A percentile compares a stretch with the other conserved stretches of the same genome.
phyloP scores from a whole-genome alignment of 1,140 invertebrate genomes.

The Heterodera schachtii region DNA sequence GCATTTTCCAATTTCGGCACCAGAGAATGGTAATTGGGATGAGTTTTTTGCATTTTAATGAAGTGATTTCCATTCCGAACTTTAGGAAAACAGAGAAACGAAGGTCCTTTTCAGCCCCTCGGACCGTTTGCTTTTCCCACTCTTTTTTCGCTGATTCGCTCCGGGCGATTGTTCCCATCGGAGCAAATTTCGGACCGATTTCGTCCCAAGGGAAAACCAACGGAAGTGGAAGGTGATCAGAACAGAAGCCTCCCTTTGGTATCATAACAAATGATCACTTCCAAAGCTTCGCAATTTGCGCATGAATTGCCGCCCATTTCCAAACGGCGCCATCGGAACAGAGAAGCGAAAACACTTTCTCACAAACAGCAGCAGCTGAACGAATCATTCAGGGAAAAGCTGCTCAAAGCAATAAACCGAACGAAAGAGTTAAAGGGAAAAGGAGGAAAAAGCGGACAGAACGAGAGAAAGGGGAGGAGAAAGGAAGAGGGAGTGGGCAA shows the following conservation, averaged over 20 bases:
- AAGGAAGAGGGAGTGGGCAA: no score
- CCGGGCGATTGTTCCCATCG: slow-evolving; percentile 6
- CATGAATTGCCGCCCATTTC: not conserved
- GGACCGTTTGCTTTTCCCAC: not conserved
- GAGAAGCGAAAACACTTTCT: not conserved
- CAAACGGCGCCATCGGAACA: not conserved
- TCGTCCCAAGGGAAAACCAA: not conserved
- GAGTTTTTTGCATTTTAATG: not conserved
- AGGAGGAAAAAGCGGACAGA: not conserved
- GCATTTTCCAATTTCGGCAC: not conserved
- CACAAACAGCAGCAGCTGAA: no score
- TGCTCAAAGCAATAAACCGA: not conserved
- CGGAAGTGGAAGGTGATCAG: not conserved
- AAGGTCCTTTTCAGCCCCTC: not conserved
- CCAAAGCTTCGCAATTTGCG: not conserved
- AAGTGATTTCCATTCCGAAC: not conserved
- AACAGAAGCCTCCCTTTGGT: not conserved
- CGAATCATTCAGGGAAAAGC: not conserved
- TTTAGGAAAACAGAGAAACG: not conserved
- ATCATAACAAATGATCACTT: not conserved
- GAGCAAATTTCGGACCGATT: not conserved
- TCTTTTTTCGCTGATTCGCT: slow-evolving; percentile 1
- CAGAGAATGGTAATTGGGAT: no score
- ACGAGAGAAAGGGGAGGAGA: not conserved
- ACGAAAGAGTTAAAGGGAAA: not conserved